These are phyloP conservation scores for Agrilus cyanescens DNA, from an alignment of 2,888 invertebrate genomes.

Conservation along the genomic window DNA sequence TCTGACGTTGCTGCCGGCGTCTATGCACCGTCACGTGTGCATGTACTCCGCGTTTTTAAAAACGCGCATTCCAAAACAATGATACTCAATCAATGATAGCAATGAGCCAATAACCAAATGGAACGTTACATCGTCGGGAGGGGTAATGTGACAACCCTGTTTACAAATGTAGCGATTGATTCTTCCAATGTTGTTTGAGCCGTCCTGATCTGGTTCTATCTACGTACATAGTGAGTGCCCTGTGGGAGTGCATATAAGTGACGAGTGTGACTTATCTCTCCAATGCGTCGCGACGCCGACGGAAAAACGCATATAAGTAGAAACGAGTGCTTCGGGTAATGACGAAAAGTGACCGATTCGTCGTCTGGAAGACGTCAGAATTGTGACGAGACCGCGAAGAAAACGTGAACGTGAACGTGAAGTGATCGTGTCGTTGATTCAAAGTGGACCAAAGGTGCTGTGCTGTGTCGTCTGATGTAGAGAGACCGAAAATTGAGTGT, in stretches of 20 bases:
- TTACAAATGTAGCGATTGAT: slow-evolving; percentile 41
- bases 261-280: slow-evolving; percentile 17
- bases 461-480: too few relatives aligned
- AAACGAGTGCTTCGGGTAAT: neutral
- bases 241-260: slow-evolving; percentile 24
- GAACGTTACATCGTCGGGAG: slow-evolving; percentile 32
- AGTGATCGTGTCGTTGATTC: too few relatives aligned
- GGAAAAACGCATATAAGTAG: slow-evolving; percentile 2
- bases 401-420: too few relatives aligned
- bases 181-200: slow-evolving; percentile 38
- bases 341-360: too few relatives aligned
- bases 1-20: too few relatives aligned
- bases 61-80: slow-evolving; percentile 41
- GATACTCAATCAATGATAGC: slow-evolving; percentile 41
- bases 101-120: slow-evolving; percentile 41
- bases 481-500: too few relatives aligned
- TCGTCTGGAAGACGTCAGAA: too few relatives aligned
- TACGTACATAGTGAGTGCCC: slow-evolving; percentile 28
- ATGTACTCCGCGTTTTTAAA: slow-evolving; percentile 37
- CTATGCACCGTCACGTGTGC: slow-evolving; percentile 14
- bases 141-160: slow-evolving; percentile 38
- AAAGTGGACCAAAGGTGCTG: too few relatives aligned
- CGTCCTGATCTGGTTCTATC: slow-evolving; percentile 34
- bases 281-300: slow-evolving; percentile 1
- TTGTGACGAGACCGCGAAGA: too few relatives aligned